phyloP scores from a whole-genome alignment of 2,888 invertebrate species.

The Drosophila paranaensis region DNA sequence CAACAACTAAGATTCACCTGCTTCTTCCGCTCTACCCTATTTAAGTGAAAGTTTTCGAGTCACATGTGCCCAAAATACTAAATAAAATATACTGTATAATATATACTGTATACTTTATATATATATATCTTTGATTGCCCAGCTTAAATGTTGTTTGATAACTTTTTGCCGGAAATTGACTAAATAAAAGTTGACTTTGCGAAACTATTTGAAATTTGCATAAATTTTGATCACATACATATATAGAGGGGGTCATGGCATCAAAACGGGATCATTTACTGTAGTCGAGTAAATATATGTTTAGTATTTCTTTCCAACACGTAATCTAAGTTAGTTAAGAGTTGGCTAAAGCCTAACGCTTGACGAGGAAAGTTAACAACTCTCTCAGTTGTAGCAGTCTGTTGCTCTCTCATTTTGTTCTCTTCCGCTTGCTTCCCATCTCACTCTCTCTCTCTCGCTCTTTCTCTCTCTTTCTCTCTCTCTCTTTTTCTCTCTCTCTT shows the following conservation, averaged over 20 bases:
- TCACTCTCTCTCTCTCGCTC: too few relatives aligned
- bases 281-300: not conserved
- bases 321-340: not conserved
- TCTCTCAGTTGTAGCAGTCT: too few relatives aligned
- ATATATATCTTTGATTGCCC: not conserved
- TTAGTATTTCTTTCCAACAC: not conserved
- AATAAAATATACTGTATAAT: not conserved
- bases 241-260: too few relatives aligned
- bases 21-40: not conserved
- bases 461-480: too few relatives aligned
- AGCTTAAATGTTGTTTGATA: constrained; percentile 4
- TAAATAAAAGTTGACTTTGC: not conserved
- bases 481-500: too few relatives aligned
- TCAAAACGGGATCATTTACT: not conserved
- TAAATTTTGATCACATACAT: not conserved
- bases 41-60: not conserved
- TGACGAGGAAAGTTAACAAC: too few relatives aligned
- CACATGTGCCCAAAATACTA: constrained; percentile 11
- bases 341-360: too few relatives aligned
- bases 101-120: not conserved
- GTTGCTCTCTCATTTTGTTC: too few relatives aligned
- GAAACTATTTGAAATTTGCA: not conserved
- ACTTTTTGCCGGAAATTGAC: not conserved
- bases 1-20: not conserved
- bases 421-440: too few relatives aligned